Base-by-base conservation (phyloP, 2,113 vertebrate species). In the Daboia siamensis region DNA sequence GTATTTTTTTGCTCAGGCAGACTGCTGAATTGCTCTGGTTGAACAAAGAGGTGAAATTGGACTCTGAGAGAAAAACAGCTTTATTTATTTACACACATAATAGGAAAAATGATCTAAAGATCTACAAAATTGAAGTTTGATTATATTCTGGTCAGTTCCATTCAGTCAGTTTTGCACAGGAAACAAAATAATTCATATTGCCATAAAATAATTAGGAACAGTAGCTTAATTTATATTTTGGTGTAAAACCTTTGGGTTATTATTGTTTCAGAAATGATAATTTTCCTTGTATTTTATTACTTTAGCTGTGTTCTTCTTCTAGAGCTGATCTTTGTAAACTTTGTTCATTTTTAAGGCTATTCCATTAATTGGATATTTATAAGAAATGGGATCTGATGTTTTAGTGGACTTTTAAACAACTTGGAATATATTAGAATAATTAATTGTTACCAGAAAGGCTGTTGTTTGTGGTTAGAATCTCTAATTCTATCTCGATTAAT, bases 61-160 rank as follows among this genome's bases (percentile, higher is more conserved):
- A 48, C 93, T 92, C 13, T 93, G 57, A 33, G 21, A 13, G 90
- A 64, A 91, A 93, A 93, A 46, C 11, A 89, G 54, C 1, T 24
- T 29, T 74, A 9, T 56, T 21, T 56, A 24, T 91, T 88, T 91
- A 33, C 3, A 61, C 61, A 29, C 52, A 48, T 39, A 54, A n/a
- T 55, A 9, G 87, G 87, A 59, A 92, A 94, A 90, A 11, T 0
- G 0, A 21, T 23, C 80, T 29, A 44, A 57, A 17, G 55, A 86
- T 44, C 5, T 10, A 1, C 87, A 7, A 52, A 61, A 20, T 15
- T 55, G 11, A 84, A 91, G 92, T 93, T 0, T 0, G 88, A 69
- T 90, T 74, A 92, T 39, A 54, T 17, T 93, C 92, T 84, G 85
- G 64, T 94, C 21, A 89, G 46, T 93, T 95, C 17, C 56, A 6